Base-by-base conservation (phyloP, 2,113 vertebrate species). In the Thomomys bottae region DNA sequence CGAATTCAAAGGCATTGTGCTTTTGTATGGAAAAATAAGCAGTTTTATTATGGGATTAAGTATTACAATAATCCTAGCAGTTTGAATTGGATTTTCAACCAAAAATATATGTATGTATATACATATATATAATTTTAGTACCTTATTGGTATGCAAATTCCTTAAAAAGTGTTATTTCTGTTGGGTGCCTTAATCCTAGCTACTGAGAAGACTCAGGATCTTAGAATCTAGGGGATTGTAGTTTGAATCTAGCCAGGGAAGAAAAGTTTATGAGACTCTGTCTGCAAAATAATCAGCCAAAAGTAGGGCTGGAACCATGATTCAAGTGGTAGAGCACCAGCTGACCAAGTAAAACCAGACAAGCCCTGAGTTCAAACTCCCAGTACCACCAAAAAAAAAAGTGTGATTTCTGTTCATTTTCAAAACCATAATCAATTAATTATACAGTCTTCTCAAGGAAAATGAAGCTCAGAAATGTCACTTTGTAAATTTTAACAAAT, bases 21-120 rank as follows among this genome's bases (percentile, higher is more conserved):
- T 9, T 9, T 45, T 12, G 0, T 3, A 1, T n/a, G 20, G 38
- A 36, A 20, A 24, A 8, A 21, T 0, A 6, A 15, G n/a, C 14
- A n/a, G 36, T 54, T 30, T 1, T 63, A 21, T 3, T 20, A 12
- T 28, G 24, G 3, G 23, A 40, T 38, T 67, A 28, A 23, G 21
- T 66, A 36, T 17, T 36, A 38, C 54, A 26, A 17, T 23, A 45
- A 21, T 78, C 71, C 26, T n/a, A 73, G 8, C 11, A 20, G 23
- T 61, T 83, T 79, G 26, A 57, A 26, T 26, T 82, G 32, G 23
- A 17, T 54, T 61, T 21, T 63, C 34, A 32, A 15, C 40, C 12
- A 67, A 63, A 26, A 82, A 70, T 63, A 71, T 38, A 40, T 8
- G 15, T 20, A 45, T 8, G 61, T 24, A 40, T 34, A 17, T 59